A percentile compares a stretch with the other conserved stretches of the same genome.
Evolutionary conservation across 2,113 vertebrate species (phyloP).

Genomic region (Archocentrus centrarchus): DNA sequence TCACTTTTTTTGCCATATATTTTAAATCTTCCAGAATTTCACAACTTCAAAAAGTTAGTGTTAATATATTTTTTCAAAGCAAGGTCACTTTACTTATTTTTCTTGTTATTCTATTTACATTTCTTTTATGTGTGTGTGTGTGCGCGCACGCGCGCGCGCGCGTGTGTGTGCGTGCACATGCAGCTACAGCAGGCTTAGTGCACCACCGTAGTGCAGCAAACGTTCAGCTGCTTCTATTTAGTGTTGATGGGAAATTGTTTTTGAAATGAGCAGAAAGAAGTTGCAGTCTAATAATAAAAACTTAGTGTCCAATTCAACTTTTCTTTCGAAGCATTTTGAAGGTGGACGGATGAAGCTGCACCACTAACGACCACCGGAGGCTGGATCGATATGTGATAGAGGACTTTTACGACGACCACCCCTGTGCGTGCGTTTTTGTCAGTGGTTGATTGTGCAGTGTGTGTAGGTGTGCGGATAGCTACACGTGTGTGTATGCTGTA

Average conservation of each 20-base stretch:
- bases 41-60: neutral
- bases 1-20: neutral
- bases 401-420: slow-evolving; percentile 29
- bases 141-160: too few species aligned
- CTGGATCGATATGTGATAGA: slow-evolving; percentile 44
- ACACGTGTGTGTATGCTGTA: slow-evolving; percentile 11
- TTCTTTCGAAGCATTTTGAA: slow-evolving; percentile 14
- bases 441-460: slow-evolving; percentile 1
- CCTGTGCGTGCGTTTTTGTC: slow-evolving; percentile 5
- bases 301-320: neutral
- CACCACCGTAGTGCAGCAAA: too few species aligned
- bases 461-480: slow-evolving; percentile 11
- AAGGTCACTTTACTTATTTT: neutral
- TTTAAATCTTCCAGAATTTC: neutral
- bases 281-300: neutral
- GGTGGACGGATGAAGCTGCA: slow-evolving; percentile 12
- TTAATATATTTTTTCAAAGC: neutral
- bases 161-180: too few species aligned
- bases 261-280: neutral
- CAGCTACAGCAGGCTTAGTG: too few species aligned
- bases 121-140: too few species aligned
- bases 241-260: neutral
- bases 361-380: neutral
- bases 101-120: neutral
- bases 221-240: neutral